These are phyloP conservation scores for Aleiodes sp. DNA, from an alignment of 1,140 invertebrate species.

Conservation along the genomic window DNA sequence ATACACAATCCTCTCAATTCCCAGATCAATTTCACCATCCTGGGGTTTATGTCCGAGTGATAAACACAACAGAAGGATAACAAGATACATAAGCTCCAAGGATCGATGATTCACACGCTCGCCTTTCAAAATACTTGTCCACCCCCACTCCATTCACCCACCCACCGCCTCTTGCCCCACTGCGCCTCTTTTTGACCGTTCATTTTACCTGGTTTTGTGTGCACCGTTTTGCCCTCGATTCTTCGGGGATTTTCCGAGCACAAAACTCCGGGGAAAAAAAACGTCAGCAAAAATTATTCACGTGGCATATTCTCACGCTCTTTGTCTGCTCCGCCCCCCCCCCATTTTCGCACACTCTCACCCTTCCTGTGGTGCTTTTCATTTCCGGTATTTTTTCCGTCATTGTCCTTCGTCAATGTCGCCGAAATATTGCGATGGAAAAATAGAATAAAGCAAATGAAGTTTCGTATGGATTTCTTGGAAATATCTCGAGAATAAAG, in stretches of 20 bases:
- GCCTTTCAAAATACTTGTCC: slow-evolving; percentile 5
- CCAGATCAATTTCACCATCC: not conserved
- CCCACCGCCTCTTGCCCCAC: not conserved
- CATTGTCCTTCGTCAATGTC: too few species aligned
- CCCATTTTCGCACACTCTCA: too few species aligned
- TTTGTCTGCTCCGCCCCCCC: not conserved
- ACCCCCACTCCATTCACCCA: not conserved
- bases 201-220: not conserved
- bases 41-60: not conserved
- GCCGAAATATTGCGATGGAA: too few species aligned
- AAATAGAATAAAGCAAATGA: too few species aligned
- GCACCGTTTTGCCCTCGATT: not conserved
- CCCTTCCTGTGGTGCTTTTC: not conserved
- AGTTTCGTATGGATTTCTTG: too few species aligned
- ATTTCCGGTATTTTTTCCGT: too few species aligned
- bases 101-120: slow-evolving; percentile 16
- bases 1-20: too few species aligned
- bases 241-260: not conserved
- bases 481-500: too few species aligned
- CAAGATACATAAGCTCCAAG: not conserved
- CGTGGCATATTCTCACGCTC: slow-evolving; percentile 17
- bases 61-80: too few species aligned
- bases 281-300: slow-evolving; percentile 5
- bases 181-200: too few species aligned
- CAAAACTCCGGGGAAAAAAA: slow-evolving; percentile 5